These are phyloP conservation scores for Typhlichthys subterraneus DNA, from an alignment of 2,797 vertebrate species.

Conservation along the genomic window DNA sequence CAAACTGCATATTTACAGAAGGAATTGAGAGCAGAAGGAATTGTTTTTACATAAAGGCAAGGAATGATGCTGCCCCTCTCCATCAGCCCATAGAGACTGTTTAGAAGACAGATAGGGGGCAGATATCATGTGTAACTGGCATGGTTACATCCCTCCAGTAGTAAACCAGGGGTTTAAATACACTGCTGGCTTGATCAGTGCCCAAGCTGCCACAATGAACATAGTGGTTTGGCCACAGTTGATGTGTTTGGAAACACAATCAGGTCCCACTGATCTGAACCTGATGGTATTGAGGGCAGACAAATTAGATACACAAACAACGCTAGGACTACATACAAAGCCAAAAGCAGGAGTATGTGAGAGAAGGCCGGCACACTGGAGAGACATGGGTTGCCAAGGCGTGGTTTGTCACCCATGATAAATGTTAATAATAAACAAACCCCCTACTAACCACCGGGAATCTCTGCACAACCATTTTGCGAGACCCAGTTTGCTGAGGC, in stretches of 20 bases:
- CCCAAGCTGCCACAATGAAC: background rate
- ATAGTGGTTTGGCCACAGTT: conserved; percentile 23
- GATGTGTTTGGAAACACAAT: conserved; percentile 42
- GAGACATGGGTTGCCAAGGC: conserved; percentile 22
- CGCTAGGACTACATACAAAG: background rate
- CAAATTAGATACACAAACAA: conserved; percentile 3
- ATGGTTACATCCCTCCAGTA: background rate
- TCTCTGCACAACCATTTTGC: conserved; percentile 53
- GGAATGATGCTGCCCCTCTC: no score
- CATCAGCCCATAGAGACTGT: no score
- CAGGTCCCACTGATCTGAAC: conserved; percentile 30
- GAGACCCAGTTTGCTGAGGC: conserved; percentile 43
- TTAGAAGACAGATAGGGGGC: no score
- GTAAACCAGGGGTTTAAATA: background rate
- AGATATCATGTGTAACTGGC: no score
- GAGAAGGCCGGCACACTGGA: background rate
- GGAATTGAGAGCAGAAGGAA: no score
- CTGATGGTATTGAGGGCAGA: conserved; percentile 4
- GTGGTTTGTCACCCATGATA: conserved; percentile 39
- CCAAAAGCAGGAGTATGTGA: conserved; percentile 12
- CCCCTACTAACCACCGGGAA: conserved; percentile 48
- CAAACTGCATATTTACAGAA: no score
- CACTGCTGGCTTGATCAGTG: conserved; percentile 2
- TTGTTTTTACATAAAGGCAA: no score
- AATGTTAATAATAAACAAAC: conserved; percentile 31